A percentile compares a stretch with the other conserved stretches of the same genome.
Conservation (phyloP, 1,140 invertebrate species). For the Brachionus rotundiformis region DNA sequence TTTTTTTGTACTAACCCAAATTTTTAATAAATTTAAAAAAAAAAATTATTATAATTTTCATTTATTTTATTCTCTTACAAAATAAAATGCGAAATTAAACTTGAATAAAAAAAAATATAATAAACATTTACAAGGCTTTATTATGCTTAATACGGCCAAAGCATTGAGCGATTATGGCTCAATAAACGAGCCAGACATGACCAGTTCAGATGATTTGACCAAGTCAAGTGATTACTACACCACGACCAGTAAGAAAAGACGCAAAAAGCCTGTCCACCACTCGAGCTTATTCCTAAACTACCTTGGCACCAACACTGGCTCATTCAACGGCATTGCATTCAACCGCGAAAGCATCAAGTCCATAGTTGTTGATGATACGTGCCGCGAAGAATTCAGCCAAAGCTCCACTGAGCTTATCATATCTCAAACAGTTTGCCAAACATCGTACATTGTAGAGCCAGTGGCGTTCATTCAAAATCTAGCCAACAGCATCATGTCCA, state of each 20-base stretch:
- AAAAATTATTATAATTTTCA: not conserved
- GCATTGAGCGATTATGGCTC: slow-evolving; percentile 25
- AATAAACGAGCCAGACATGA: not conserved
- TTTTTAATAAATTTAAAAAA: slow-evolving; percentile 3
- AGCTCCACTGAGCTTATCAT: slow-evolving; percentile 6
- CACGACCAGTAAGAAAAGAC: not conserved
- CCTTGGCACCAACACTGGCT: not conserved
- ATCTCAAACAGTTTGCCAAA: slow-evolving; percentile 3
- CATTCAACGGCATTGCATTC: not conserved
- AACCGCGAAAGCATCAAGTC: slow-evolving; percentile 21
- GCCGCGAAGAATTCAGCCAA: slow-evolving; percentile 18
- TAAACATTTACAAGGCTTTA: not conserved
- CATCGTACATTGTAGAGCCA: slow-evolving; percentile 34
- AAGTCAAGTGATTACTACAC: slow-evolving; percentile 41
- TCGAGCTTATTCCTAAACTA: not conserved
- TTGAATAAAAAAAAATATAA: not conserved
- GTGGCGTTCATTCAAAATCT: slow-evolving; percentile 50
- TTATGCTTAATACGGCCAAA: slow-evolving; percentile 5
- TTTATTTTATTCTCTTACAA: slow-evolving; percentile 6
- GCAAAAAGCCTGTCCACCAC: not conserved
- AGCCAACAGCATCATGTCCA: slow-evolving; percentile 23
- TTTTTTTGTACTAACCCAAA: slow-evolving; percentile 12
- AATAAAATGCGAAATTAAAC: slow-evolving; percentile 18
- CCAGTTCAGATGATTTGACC: not conserved
- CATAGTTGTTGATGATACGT: not conserved